Percentiles rank a stretch among this genome's conserved stretches.
Evolutionary conservation across 2,797 vertebrate species (phyloP).

Genomic region (Darevskia mixta): DNA sequence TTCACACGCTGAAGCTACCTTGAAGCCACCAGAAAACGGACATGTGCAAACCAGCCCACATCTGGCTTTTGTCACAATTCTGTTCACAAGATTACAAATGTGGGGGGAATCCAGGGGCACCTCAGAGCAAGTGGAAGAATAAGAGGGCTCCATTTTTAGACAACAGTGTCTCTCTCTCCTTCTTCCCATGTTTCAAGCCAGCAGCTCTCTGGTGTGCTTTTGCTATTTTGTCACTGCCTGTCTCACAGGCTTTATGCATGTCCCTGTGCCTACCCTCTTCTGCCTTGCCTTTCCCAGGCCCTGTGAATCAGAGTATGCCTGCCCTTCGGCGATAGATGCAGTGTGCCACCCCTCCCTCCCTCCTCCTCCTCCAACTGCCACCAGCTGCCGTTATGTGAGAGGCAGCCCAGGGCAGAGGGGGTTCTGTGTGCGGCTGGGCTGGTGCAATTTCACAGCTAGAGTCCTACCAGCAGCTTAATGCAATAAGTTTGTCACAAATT

Average conservation of each 20-base stretch:
- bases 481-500: constrained; percentile 45
- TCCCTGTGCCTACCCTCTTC: neutral
- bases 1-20: neutral
- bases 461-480: constrained; percentile 33
- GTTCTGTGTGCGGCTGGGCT: neutral
- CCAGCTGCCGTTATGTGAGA: constrained; percentile 24
- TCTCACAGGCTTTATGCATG: neutral
- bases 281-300: neutral
- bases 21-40: neutral
- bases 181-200: neutral
- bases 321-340: neutral
- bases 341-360: neutral
- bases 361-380: constrained; percentile 5
- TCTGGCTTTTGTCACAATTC: neutral
- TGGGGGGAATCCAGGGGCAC: neutral
- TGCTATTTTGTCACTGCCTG: neutral
- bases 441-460: constrained; percentile 33
- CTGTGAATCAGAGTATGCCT: neutral
- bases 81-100: neutral
- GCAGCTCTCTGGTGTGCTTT: neutral
- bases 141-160: neutral
- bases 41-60: neutral
- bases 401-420: neutral
- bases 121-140: neutral
- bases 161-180: neutral